phyloP scores from a whole-genome alignment of 2,113 vertebrate species.

The Centropus unirufus region DNA sequence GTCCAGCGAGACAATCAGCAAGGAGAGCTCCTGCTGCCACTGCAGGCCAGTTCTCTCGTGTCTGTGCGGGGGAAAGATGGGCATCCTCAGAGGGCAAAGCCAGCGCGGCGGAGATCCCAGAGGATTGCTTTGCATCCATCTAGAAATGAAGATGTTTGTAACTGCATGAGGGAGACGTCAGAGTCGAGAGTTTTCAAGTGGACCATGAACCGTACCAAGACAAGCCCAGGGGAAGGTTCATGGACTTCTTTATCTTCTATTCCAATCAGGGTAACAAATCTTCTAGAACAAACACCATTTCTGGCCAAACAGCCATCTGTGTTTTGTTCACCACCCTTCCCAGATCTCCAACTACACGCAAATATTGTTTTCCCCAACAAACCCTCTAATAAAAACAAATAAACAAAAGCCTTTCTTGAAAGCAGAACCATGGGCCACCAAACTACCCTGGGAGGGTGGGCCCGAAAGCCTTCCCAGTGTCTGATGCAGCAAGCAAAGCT shows the following conservation, averaged over 20 bases:
- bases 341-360: background rate
- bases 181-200: conserved; percentile 10
- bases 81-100: background rate
- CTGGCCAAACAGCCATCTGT: conserved; percentile 46
- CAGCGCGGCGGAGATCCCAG: background rate
- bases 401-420: background rate
- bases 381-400: background rate
- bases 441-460: background rate
- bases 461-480: background rate
- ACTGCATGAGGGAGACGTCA: background rate
- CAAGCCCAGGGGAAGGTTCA: background rate
- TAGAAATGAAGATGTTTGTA: background rate
- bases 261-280: background rate
- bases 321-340: background rate
- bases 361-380: background rate
- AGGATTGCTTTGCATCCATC: background rate
- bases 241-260: background rate
- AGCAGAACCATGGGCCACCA: background rate
- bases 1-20: background rate
- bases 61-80: accelerated
- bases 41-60: background rate
- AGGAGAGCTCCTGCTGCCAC: background rate
- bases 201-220: conserved; percentile 4
- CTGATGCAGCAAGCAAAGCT: background rate
- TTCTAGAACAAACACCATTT: conserved; percentile 35